Evolutionary conservation across 1,140 invertebrate species (phyloP).

Genomic region (Coenobita brevimanus): DNA sequence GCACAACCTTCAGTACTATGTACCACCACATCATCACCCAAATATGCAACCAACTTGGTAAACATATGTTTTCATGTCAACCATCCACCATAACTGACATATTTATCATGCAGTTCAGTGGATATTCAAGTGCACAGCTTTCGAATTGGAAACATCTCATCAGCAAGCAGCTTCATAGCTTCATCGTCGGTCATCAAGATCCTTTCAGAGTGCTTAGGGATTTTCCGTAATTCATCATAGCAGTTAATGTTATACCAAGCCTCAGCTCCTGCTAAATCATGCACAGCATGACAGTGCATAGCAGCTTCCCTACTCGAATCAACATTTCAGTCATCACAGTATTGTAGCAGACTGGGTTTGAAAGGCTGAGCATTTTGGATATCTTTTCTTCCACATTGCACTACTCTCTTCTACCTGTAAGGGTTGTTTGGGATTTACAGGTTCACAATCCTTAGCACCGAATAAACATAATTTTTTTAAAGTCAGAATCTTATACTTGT

Average conservation of each 20-base stretch:
- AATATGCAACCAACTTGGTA: neutral
- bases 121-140: no score
- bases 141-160: neutral
- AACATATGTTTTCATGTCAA: neutral
- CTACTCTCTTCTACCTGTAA: neutral
- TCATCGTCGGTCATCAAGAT: neutral
- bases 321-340: neutral
- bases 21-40: neutral
- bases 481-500: neutral
- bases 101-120: neutral
- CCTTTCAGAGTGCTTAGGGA: neutral
- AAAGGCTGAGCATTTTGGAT: neutral
- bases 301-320: neutral
- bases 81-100: neutral
- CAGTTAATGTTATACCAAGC: neutral
- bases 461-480: neutral
- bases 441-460: neutral
- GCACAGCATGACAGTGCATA: no score
- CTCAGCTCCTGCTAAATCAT: no score
- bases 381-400: neutral
- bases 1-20: neutral
- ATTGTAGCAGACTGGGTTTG: neutral
- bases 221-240: neutral
- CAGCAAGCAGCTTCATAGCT: neutral
- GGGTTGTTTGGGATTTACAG: neutral